Conservation (phyloP, 2,113 vertebrate genomes). For the Vidua macroura region DNA sequence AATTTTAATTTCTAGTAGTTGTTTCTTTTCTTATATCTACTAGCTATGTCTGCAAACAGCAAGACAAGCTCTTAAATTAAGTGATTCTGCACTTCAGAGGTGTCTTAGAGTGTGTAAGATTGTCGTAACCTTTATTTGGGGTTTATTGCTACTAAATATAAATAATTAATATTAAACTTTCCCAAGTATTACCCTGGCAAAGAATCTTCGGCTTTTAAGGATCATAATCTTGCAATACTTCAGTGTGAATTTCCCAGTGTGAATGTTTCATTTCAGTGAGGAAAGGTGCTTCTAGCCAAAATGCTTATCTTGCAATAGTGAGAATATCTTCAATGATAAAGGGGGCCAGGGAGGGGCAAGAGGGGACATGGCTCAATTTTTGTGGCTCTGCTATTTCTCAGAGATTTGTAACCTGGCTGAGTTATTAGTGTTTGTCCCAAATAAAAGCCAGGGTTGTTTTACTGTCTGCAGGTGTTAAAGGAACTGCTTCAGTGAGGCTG, state of each 20-base stretch:
- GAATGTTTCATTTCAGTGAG: not conserved
- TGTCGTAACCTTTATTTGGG: not conserved
- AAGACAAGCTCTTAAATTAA: not conserved
- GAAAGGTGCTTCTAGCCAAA: not conserved
- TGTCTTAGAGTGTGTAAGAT: not conserved
- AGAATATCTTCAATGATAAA: not conserved
- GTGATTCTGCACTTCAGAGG: not conserved
- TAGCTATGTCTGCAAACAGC: not conserved
- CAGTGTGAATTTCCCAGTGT: not conserved
- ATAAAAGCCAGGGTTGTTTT: not conserved
- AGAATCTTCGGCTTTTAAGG: not conserved
- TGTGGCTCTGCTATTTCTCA: not conserved
- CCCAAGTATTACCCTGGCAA: not conserved
- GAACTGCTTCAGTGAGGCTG: not conserved
- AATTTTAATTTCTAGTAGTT: not conserved
- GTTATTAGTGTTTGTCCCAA: not conserved
- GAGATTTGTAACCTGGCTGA: not conserved
- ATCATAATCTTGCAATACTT: not conserved
- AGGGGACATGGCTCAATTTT: not conserved
- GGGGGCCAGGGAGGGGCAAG: not conserved
- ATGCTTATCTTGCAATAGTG: not conserved
- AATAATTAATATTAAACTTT: not conserved
- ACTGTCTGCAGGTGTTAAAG: not conserved
- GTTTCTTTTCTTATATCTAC: not conserved
- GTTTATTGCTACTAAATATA: not conserved